phyloP scores from a whole-genome alignment of 2,113 vertebrate genomes.

The Gopherus evgoodei region DNA sequence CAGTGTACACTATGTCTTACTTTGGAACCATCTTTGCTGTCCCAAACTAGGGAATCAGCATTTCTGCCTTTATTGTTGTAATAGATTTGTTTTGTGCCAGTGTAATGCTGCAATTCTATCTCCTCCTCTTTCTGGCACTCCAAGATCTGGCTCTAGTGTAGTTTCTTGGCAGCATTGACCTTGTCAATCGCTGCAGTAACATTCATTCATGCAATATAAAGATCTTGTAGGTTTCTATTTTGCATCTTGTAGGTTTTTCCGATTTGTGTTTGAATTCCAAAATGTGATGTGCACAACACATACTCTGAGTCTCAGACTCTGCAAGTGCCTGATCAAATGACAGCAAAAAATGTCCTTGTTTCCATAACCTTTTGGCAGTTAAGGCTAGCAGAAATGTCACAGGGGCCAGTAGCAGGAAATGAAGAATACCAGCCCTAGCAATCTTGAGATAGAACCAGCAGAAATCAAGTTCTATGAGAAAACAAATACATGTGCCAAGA shows the following conservation, averaged over 20 bases:
- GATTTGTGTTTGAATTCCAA: slow-evolving; percentile 50
- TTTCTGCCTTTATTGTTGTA: slow-evolving; percentile 18
- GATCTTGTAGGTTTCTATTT: slow-evolving; percentile 25
- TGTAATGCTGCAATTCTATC: slow-evolving; percentile 42
- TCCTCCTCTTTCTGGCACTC: slow-evolving; percentile 16
- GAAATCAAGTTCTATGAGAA: slow-evolving; percentile 20
- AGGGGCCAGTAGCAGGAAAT: slow-evolving; percentile 33
- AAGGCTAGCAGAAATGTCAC: slow-evolving; percentile 34
- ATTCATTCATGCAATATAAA: slow-evolving; percentile 20
- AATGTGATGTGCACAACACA: slow-evolving; percentile 22
- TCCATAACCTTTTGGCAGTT: slow-evolving; percentile 30
- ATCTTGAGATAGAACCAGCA: slow-evolving; percentile 23
- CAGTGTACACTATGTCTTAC: neutral
- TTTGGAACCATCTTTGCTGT: slow-evolving; percentile 8
- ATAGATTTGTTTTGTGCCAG: slow-evolving; percentile 37
- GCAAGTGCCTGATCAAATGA: slow-evolving; percentile 44
- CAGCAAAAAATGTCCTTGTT: slow-evolving; percentile 62
- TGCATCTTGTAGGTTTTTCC: slow-evolving; percentile 58
- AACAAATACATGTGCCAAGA: neutral
- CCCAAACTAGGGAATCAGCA: neutral
- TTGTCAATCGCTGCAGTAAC: slow-evolving; percentile 36
- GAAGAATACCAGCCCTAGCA: slow-evolving; percentile 21
- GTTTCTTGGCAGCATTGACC: slow-evolving; percentile 28
- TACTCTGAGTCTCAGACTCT: slow-evolving; percentile 54
- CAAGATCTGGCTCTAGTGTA: slow-evolving; percentile 10